These are phyloP conservation scores for Steinernema hermaphroditum DNA, from an alignment of 2,888 invertebrate genomes.

Conservation along the genomic window DNA sequence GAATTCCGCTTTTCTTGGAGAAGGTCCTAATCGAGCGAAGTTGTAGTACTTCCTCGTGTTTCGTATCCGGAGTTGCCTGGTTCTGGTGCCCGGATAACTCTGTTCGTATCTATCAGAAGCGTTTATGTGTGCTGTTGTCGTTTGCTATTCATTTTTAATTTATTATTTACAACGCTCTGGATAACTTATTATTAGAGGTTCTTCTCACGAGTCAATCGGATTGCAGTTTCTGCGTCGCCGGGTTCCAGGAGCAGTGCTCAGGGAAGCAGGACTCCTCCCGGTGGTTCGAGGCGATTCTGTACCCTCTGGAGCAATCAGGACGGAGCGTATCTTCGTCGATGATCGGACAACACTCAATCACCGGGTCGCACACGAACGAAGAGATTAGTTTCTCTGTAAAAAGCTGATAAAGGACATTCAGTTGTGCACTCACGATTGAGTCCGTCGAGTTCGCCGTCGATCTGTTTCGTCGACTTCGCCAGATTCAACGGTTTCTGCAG, in stretches of 20 bases:
- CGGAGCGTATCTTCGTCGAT: slow-evolving; percentile 7
- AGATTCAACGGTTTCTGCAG: too few species aligned
- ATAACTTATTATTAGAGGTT: too few species aligned
- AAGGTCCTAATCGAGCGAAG: too few species aligned
- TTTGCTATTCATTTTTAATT: too few species aligned
- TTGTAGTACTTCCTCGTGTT: too few species aligned
- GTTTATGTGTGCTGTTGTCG: too few species aligned
- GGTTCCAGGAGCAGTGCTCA: slow-evolving; percentile 19
- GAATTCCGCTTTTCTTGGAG: too few species aligned
- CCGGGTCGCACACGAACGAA: background rate
- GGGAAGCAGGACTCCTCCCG: slow-evolving; percentile 22
- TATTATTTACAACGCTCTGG: background rate
- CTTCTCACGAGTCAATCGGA: background rate
- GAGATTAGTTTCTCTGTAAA: slow-evolving; percentile 1
- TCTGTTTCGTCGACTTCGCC: background rate
- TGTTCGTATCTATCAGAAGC: too few species aligned
- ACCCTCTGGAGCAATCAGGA: slow-evolving; percentile 15
- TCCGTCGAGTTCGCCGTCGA: background rate
- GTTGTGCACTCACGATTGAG: background rate
- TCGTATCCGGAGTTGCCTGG: too few species aligned
- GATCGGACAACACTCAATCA: slow-evolving; percentile 14
- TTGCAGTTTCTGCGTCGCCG: slow-evolving; percentile 6
- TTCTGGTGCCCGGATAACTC: too few species aligned
- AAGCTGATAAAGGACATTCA: background rate
- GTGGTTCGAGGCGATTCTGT: background rate